These are phyloP conservation scores for Geodia barretti DNA, from an alignment of 37 sponge, comb jelly and placozoan species.

Conservation along the genomic window DNA sequence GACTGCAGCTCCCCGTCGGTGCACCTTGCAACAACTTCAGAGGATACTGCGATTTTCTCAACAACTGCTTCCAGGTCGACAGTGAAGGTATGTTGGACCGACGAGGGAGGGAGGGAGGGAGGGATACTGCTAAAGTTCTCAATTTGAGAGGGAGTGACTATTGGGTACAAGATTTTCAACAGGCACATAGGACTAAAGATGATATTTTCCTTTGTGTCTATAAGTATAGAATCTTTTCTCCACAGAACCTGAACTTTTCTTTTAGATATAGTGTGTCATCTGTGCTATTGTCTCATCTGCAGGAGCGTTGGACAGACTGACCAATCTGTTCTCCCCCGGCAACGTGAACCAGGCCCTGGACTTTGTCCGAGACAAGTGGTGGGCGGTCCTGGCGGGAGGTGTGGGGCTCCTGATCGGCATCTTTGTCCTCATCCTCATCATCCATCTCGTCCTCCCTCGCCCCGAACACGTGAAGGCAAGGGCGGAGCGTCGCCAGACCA, in stretches of 20 bases:
- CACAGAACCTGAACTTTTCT: too few relatives aligned
- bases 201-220: too few relatives aligned
- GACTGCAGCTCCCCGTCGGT: constrained; percentile 25
- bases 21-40: constrained; percentile 57
- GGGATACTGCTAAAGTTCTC: too few relatives aligned
- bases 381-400: constrained; percentile 62
- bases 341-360: constrained; percentile 13
- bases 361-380: constrained; percentile 61
- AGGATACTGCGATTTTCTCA: constrained; percentile 81
- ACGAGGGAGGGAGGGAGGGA: too few relatives aligned
- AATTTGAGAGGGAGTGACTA: too few relatives aligned
- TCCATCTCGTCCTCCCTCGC: constrained; percentile 64
- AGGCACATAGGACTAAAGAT: too few relatives aligned
- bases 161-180: too few relatives aligned
- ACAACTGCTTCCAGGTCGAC: constrained; percentile 14
- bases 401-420: constrained; percentile 62
- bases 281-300: too few relatives aligned
- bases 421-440: constrained; percentile 64
- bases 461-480: constrained; percentile 55
- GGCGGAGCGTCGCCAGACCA: constrained; percentile 3
- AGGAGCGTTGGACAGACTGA: constrained; percentile 13
- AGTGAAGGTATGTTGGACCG: neutral
- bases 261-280: too few relatives aligned
- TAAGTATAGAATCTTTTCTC: too few relatives aligned
- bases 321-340: constrained; percentile 4